Evolutionary conservation across 2,797 vertebrate species (phyloP).

Genomic region (Megaceryle alcyon): DNA sequence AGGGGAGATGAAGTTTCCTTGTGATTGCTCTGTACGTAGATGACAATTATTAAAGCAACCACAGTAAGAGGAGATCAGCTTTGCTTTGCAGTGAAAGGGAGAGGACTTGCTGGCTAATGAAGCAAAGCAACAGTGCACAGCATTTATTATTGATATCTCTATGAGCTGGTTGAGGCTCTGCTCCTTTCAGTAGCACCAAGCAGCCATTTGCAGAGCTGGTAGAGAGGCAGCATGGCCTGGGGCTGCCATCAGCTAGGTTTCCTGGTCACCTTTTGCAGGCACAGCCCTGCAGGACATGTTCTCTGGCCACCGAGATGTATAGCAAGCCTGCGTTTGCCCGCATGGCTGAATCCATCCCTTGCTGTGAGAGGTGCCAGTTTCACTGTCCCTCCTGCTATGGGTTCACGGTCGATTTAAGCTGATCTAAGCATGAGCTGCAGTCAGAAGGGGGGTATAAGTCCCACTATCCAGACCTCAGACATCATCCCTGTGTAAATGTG

Average conservation of each 20-base stretch:
- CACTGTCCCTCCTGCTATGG: not conserved
- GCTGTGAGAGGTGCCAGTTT: not conserved
- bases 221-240: not conserved
- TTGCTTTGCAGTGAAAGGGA: not conserved
- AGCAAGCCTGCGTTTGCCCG: not conserved
- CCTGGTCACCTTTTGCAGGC: not conserved
- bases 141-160: not conserved
- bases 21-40: not conserved
- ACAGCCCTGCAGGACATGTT: not conserved
- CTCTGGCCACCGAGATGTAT: fast-evolving
- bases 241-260: not conserved
- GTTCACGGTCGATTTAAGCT: not conserved
- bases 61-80: not conserved
- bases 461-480: not conserved
- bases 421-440: not conserved
- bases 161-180: not conserved
- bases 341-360: not conserved
- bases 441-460: not conserved
- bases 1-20: not conserved
- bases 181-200: not conserved
- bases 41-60: not conserved
- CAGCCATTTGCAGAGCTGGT: not conserved
- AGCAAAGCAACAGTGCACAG: not conserved
- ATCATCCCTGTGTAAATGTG: not conserved
- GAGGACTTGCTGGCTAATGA: not conserved